phyloP scores from a whole-genome alignment of 2,888 invertebrate species.

The Dynastes maya region DNA sequence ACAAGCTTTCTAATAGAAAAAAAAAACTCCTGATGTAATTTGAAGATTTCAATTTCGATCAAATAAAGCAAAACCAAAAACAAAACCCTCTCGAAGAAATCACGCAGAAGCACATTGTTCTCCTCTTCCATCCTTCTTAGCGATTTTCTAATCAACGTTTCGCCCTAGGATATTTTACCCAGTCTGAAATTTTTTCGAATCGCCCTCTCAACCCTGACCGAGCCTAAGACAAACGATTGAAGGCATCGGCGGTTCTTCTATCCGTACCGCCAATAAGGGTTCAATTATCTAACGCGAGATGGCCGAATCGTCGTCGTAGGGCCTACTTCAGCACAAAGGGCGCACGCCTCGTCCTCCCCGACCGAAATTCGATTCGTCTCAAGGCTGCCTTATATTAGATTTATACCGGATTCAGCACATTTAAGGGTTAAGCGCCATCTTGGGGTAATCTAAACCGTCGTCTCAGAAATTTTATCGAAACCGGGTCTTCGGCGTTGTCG shows the following conservation, averaged over 20 bases:
- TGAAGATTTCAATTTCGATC: too few species aligned
- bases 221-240: slow-evolving; percentile 1
- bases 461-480: slow-evolving; percentile 46
- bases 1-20: too few species aligned
- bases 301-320: slow-evolving; percentile 23
- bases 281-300: slow-evolving; percentile 42
- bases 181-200: not conserved
- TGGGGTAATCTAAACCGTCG: slow-evolving; percentile 47
- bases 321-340: not conserved
- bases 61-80: too few species aligned
- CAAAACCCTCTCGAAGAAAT: not conserved
- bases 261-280: slow-evolving; percentile 6
- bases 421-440: slow-evolving; percentile 47
- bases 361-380: slow-evolving; percentile 43
- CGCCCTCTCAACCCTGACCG: not conserved
- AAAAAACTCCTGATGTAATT: too few species aligned
- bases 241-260: not conserved
- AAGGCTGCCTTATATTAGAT: slow-evolving; percentile 47
- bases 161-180: not conserved
- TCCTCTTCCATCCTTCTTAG: too few species aligned
- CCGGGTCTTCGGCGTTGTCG: slow-evolving; percentile 2
- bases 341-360: not conserved
- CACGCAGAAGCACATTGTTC: too few species aligned
- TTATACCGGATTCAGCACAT: slow-evolving; percentile 44
- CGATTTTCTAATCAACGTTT: slow-evolving; percentile 1